Base-by-base conservation (phyloP, 1,140 invertebrate genomes). In the Sycophaga agraensis region DNA sequence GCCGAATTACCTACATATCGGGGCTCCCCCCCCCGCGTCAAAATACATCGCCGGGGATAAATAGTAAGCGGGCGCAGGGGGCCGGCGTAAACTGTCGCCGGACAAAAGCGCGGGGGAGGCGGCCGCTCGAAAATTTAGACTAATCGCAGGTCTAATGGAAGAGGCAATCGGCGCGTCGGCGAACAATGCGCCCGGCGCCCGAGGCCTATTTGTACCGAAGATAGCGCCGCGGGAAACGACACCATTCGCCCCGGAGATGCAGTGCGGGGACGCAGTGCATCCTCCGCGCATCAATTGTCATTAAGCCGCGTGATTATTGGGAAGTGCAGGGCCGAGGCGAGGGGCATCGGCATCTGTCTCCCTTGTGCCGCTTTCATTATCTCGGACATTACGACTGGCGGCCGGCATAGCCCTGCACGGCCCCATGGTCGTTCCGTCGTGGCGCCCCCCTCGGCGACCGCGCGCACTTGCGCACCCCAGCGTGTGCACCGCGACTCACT, bases 221-320 rank as follows among this genome's bases (percentile, higher is more conserved):
- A 63, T 63, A 63, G 42, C 60, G 50, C 3, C 1, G 17, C 16
- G 7, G 46, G 59, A 35, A 54, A 60, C 50, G 35, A 55, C 46
- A 42, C 21, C 19, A 34, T 49, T 56, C 19, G 51, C 28, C 19
- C 28, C 28, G 53, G 49, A 45, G 45, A 37, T 31, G 11, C 28
- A 4, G 28, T 11, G 17, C 2, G 19, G 24, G 21, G 4, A 12
- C 34, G 46, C 16, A 31, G 39, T 63, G 59, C 66, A 63, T 31
- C 48, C 12, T 56, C 45, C 56, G 48, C 64, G 69, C 78, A 78
- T 80, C 76, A 78, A 78, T 80, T 77, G 75, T 78, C 75, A 80
- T 80, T 80, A 80, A 74, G 71, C 73, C 68, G 59, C 72, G 76
- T 72, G 75, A 78, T 78, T 78, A 79, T 79, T 78, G 45, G 16